phyloP scores from a whole-genome alignment of 2,113 vertebrate genomes.

The Hippocampus abdominalis region DNA sequence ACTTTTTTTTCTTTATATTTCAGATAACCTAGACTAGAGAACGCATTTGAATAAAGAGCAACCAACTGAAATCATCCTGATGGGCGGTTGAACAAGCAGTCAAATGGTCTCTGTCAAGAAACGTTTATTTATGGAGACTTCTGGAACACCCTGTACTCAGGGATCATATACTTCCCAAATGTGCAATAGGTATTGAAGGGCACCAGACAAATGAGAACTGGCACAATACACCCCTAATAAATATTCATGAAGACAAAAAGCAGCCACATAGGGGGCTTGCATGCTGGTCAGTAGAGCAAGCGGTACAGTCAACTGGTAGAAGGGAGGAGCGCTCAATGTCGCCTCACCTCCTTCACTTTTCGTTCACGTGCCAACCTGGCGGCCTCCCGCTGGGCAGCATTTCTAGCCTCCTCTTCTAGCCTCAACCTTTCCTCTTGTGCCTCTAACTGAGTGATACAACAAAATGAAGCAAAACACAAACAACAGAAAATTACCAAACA shows the following conservation, averaged over 20 bases:
- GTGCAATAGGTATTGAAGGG: background rate
- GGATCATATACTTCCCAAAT: background rate
- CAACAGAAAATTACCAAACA: slow-evolving; percentile 75
- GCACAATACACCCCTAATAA: background rate
- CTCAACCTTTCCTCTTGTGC: slow-evolving; percentile 98
- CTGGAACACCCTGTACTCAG: background rate
- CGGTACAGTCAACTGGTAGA: slow-evolving; percentile 36
- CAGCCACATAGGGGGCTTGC: slow-evolving; percentile 5
- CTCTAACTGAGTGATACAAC: slow-evolving; percentile 95
- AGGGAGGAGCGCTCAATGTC: slow-evolving; percentile 70
- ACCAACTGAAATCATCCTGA: no score
- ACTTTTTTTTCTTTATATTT: no score
- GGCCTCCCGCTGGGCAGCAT: slow-evolving; percentile 90
- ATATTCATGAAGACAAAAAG: background rate
- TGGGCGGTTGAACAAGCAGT: no score
- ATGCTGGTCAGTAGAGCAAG: slow-evolving; percentile 7
- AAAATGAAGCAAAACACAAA: slow-evolving; percentile 43
- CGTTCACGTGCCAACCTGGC: slow-evolving; percentile 92
- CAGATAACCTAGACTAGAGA: no score
- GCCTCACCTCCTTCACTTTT: slow-evolving; percentile 97
- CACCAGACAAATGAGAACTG: background rate
- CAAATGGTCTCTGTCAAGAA: no score
- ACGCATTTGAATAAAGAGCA: no score
- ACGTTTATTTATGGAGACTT: background rate
- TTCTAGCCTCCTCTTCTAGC: slow-evolving; percentile 98